A percentile compares a stretch with the other conserved stretches of the same genome.
These are phyloP conservation scores for Mallateleia sp. DNA, from an alignment of 2,888 invertebrate genomes.

Conservation along the genomic window DNA sequence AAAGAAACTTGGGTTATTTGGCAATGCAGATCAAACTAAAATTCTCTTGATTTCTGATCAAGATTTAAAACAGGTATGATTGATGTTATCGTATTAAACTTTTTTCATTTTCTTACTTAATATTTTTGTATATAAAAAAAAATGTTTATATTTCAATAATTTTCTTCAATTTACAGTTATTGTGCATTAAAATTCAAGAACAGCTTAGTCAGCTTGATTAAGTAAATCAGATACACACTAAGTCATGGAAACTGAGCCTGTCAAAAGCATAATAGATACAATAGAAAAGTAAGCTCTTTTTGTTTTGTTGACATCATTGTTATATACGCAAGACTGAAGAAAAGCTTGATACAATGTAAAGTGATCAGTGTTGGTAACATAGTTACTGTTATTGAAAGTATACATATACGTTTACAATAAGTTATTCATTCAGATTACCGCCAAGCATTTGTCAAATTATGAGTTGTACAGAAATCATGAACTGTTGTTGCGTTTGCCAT, in stretches of 20 bases:
- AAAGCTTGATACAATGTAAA: conserved; percentile 43
- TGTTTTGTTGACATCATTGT: conserved; percentile 28
- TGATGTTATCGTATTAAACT: neutral
- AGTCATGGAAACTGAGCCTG: neutral
- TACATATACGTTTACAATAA: neutral
- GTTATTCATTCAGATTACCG: neutral
- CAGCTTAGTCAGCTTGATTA: conserved; percentile 83
- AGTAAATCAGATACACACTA: neutral
- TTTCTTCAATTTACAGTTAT: conserved; percentile 79
- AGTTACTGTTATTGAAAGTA: neutral
- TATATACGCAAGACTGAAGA: conserved; percentile 59
- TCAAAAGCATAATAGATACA: conserved; percentile 1
- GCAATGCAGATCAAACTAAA: conserved; percentile 92
- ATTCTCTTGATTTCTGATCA: conserved; percentile 90
- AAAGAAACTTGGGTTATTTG: conserved; percentile 92
- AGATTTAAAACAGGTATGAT: conserved; percentile 84
- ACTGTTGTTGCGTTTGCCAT: conserved; percentile 6
- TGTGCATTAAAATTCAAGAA: conserved; percentile 85
- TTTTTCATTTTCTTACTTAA: neutral
- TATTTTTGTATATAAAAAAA: neutral
- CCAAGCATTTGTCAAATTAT: neutral
- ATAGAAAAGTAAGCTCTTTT: conserved; percentile 2
- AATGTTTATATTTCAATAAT: neutral
- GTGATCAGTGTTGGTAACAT: conserved; percentile 23
- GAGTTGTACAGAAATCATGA: neutral